Evolutionary conservation across 2,797 vertebrate species (phyloP).

Genomic region (Phrynocephalus forsythii): DNA sequence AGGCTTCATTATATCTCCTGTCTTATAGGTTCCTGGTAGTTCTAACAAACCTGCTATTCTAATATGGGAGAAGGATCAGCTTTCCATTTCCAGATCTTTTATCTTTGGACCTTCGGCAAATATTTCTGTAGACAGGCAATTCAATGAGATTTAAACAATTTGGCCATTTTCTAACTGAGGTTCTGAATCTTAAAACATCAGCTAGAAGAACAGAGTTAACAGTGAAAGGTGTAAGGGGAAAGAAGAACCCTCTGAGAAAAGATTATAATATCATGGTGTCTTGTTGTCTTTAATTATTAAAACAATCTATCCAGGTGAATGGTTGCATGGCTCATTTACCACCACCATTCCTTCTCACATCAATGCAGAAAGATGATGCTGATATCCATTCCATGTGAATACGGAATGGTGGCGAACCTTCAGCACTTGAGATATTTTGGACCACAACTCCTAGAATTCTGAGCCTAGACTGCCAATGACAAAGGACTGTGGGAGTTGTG

Average conservation of each 20-base stretch:
- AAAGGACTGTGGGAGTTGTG: no score
- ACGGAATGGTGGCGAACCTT: not conserved
- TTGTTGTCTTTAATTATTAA: not conserved
- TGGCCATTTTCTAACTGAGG: not conserved
- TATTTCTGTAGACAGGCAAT: not conserved
- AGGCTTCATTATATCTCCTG: not conserved
- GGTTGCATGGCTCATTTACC: no score
- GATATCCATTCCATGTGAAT: not conserved
- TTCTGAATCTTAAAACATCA: not conserved
- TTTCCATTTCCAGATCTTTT: not conserved
- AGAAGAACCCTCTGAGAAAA: not conserved
- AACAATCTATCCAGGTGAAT: not conserved
- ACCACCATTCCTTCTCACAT: not conserved
- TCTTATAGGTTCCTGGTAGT: not conserved
- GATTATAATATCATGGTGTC: not conserved
- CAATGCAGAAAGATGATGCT: not conserved
- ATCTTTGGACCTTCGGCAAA: not conserved
- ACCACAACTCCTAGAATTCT: no score
- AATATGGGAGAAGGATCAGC: not conserved
- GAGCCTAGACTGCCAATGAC: no score
- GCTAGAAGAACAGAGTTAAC: not conserved
- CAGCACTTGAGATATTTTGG: no score
- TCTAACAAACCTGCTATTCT: slow-evolving; percentile 9
- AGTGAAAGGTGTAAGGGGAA: not conserved
- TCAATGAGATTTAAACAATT: not conserved